These are phyloP conservation scores for Trichogramma pretiosum DNA, from an alignment of 1,140 invertebrate genomes.

Conservation along the genomic window DNA sequence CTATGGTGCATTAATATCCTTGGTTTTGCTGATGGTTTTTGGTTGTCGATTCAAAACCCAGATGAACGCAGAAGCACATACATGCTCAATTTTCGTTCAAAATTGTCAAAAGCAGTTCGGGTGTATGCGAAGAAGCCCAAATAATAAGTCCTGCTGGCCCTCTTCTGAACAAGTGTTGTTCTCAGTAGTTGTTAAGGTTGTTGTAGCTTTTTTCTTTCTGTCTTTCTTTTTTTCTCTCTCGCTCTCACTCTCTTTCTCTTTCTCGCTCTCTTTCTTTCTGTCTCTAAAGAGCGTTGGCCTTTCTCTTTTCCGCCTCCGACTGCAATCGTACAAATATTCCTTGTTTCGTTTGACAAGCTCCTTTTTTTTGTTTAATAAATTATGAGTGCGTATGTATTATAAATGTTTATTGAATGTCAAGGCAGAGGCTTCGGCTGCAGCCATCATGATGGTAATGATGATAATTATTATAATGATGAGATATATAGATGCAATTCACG, in stretches of 20 bases:
- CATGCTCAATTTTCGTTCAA: too few relatives aligned
- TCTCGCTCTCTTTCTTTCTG: slow-evolving; percentile 4
- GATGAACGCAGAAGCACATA: too few relatives aligned
- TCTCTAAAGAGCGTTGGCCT: slow-evolving; percentile 18
- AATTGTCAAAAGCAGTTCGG: too few relatives aligned
- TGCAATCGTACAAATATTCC: slow-evolving; percentile 18
- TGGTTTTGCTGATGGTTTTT: background rate
- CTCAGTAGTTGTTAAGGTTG: slow-evolving; percentile 1
- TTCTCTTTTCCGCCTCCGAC: slow-evolving; percentile 18
- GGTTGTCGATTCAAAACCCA: background rate
- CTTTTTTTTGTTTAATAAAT: background rate
- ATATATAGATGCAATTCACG: too few relatives aligned
- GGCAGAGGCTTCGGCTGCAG: background rate
- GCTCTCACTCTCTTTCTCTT: slow-evolving; percentile 2
- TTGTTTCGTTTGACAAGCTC: slow-evolving; percentile 10
- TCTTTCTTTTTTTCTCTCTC: background rate
- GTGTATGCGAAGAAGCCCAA: too few relatives aligned
- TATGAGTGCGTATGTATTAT: background rate
- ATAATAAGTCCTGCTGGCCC: too few relatives aligned
- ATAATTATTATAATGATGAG: background rate
- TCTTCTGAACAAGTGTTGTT: too few relatives aligned
- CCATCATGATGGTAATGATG: background rate
- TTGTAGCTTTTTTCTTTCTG: slow-evolving; percentile 17
- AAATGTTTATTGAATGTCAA: background rate
- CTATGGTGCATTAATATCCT: background rate